Evolutionary conservation across 2,113 vertebrate species (phyloP).

Genomic region (Leucosticte australis): DNA sequence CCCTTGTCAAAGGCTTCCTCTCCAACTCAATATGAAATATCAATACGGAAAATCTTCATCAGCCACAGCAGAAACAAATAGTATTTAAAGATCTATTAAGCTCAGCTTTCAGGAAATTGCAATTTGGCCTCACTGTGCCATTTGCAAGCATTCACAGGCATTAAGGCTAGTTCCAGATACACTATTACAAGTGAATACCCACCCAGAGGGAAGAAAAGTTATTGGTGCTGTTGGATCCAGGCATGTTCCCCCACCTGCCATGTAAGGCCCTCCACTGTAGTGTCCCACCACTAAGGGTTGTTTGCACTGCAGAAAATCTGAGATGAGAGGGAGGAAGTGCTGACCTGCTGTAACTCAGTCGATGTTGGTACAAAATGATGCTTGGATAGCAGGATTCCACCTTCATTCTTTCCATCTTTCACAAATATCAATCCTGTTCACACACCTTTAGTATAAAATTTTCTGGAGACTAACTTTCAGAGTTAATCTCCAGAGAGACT

Average conservation of each 20-base stretch:
- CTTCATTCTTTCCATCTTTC: background rate
- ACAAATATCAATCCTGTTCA: background rate
- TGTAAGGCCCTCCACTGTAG: background rate
- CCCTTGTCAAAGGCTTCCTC: background rate
- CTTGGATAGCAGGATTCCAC: background rate
- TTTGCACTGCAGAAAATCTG: background rate
- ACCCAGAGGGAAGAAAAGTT: background rate
- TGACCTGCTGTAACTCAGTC: background rate
- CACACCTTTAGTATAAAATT: background rate
- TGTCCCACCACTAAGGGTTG: background rate
- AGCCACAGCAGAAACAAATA: background rate
- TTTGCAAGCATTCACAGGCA: conserved; percentile 1
- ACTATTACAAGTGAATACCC: background rate
- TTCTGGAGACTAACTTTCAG: background rate
- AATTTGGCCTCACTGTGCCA: background rate
- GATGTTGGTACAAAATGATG: background rate
- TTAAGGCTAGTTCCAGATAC: background rate
- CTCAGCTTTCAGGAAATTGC: conserved; percentile 34
- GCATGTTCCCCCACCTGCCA: background rate
- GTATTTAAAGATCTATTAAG: conserved; percentile 1
- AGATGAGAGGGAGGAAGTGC: background rate
- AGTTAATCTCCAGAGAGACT: background rate
- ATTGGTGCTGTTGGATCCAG: background rate
- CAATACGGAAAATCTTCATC: background rate
- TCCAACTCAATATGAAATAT: background rate